Evolutionary conservation across 2,888 invertebrate species (phyloP), one percentile per base, ranked within the genome.

Genomic region (Scaptomyza flava): DNA sequence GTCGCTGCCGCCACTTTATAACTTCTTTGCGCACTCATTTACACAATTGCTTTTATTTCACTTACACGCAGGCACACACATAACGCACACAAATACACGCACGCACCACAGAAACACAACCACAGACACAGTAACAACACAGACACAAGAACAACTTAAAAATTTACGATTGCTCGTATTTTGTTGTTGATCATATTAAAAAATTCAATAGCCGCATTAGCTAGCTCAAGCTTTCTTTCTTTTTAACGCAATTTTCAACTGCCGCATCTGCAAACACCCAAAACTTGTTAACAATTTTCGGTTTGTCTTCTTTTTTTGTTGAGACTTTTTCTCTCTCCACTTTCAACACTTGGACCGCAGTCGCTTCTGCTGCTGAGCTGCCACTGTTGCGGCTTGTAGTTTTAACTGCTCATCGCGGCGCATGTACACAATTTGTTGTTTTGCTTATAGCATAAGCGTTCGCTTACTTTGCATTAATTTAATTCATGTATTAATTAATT

Each of bases 1-100:
- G 65, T 67, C 60, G 77, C 70, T 60, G 66, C 69, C 72, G 63
- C 72, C 70, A 66, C 80, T 72, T 66, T 71, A 62, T 61, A 67
- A 66, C 67, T 69, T 79, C 72, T 69, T 79, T 56, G 71, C 68
- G 60, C 79, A 72, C 69, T 72, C 81, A 85, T 82, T 78, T 74
- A 69, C 83, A 86, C 87, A 86, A 73, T 79, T 72, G 66, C 79
- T 76, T 72, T 61, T 70, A 81, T 65, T 77, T 79, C 69, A 77
- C 66, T 76, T 80, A 72, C 81, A 81, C 81, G 69, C 78, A 69
- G 59, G 58, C 60, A 61, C 45, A 65, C 67, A 62, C 46, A 34
- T 42, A 30, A 54, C 50, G 56, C 47, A 57, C 58, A 61, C 52
- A 50, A 54, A 59, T 30, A 4, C 34, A 53, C 59, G 45, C 51